Percentiles rank a stretch among this genome's conserved stretches.
Evolutionary conservation across 2,888 invertebrate genomes (phyloP).

Genomic region (Tenthredo notha): DNA sequence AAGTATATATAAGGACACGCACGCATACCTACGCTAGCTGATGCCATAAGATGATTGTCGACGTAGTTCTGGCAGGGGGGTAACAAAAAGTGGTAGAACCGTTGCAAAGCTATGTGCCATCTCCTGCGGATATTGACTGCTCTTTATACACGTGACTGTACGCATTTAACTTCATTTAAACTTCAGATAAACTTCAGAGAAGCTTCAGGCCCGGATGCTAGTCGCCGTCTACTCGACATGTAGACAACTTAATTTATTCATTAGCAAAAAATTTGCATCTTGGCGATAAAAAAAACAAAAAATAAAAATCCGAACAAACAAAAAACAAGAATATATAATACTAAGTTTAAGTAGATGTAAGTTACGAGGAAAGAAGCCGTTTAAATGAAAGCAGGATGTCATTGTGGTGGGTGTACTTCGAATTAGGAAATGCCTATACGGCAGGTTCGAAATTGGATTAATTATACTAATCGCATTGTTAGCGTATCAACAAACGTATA

Average conservation of each 20-base stretch:
- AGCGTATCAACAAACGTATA: background rate
- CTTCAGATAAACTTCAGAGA: background rate
- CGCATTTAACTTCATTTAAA: background rate
- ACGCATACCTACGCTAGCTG: constrained; percentile 43
- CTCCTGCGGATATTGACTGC: constrained; percentile 45
- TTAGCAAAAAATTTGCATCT: background rate
- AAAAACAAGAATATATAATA: background rate
- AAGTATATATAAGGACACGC: constrained; percentile 43
- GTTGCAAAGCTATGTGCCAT: constrained; percentile 53
- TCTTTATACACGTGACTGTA: background rate
- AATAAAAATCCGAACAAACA: too few species aligned
- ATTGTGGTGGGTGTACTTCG: constrained; percentile 10
- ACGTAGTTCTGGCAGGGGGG: constrained; percentile 41
- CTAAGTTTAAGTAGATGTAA: background rate
- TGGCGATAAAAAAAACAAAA: background rate
- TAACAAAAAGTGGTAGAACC: constrained; percentile 56
- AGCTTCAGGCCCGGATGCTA: background rate
- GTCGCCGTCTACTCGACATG: background rate
- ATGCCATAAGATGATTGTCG: constrained; percentile 47
- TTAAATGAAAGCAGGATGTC: background rate
- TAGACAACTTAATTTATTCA: background rate
- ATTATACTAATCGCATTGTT: constrained; percentile 27
- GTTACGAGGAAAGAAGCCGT: constrained; percentile 32
- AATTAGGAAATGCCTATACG: background rate
- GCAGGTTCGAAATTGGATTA: constrained; percentile 42